Evolutionary conservation across 2,888 invertebrate species (phyloP).

Genomic region (Platycnemis pennipes): DNA sequence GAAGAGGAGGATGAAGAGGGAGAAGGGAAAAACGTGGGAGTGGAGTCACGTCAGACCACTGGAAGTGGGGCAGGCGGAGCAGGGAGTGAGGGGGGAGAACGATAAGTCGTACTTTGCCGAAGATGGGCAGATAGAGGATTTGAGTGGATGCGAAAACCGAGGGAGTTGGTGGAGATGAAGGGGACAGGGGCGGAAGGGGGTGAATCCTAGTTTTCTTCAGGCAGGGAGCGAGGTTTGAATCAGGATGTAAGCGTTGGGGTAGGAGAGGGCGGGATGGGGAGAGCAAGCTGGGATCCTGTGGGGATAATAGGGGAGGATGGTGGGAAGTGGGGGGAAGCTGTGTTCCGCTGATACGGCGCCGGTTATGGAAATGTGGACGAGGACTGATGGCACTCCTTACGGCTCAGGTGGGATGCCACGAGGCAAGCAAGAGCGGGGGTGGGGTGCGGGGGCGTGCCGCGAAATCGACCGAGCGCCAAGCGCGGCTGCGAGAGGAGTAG

Average conservation of each 20-base stretch:
- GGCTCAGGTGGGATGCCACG: background rate
- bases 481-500: too few species aligned
- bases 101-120: background rate
- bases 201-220: background rate
- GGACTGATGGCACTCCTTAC: background rate
- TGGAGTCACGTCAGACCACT: background rate
- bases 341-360: background rate
- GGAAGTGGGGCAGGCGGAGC: background rate
- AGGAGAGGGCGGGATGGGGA: background rate
- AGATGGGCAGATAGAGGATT: conserved; percentile 10
- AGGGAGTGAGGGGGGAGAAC: background rate
- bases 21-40: background rate
- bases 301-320: background rate
- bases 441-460: background rate
- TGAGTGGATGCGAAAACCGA: background rate
- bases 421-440: background rate
- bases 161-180: background rate
- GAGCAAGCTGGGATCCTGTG: background rate
- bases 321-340: background rate
- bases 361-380: background rate
- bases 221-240: background rate
- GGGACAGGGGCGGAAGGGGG: too few species aligned
- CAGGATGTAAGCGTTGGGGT: background rate
- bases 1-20: background rate
- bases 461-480: too few species aligned